Base-by-base conservation (phyloP, 2,888 invertebrate genomes). In the Brachyptera putata region DNA sequence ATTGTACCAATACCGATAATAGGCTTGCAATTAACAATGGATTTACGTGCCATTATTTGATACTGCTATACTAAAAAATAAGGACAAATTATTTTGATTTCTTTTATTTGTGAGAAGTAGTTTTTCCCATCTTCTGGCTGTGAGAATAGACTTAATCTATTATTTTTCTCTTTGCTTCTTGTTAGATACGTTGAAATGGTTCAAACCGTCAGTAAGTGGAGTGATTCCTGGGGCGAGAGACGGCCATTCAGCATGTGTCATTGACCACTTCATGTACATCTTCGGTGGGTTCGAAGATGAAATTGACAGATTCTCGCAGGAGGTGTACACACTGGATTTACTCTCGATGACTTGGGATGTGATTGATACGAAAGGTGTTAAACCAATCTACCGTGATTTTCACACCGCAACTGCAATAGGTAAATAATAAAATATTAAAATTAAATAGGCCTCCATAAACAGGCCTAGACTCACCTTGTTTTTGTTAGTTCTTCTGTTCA, bases 271-370 rank as follows among this genome's bases (percentile, higher is more conserved):
- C 69, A 94, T 95, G 93, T 91, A 87, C 70, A 84, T 95, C 62
- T 94, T 91, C 78, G 95, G 93, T 25, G 95, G 95, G 0, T 95
- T 89, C 76, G 92, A 94, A 71, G 93, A 94, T 72, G 84, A 85
- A 57, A 82, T 85, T 39, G 87, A 89, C 70, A 81, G 85, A 64
- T 93, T 91, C 74, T 88, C 90, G 4, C 84, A 87, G 70, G 88
- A 89, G 68, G 84, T 91, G 0, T 89, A 87, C 72, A 83, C 82
- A 56, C 77, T 92, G 50, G 80, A 92, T 75, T 79, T 94, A 63
- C 80, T 82, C 49, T 87, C 83, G 13, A 79, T 86, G 78, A 77
- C 80, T 37, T 94, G 93, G 93, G 78, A 75, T 3, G 84, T 79
- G 66, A 72, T 88, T 57, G 74, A 79, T 65, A 80, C 84, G 2